Evolutionary conservation across 2,888 invertebrate species (phyloP), one percentile per base, ranked within the genome.

Genomic region (Cordilura impudica): DNA sequence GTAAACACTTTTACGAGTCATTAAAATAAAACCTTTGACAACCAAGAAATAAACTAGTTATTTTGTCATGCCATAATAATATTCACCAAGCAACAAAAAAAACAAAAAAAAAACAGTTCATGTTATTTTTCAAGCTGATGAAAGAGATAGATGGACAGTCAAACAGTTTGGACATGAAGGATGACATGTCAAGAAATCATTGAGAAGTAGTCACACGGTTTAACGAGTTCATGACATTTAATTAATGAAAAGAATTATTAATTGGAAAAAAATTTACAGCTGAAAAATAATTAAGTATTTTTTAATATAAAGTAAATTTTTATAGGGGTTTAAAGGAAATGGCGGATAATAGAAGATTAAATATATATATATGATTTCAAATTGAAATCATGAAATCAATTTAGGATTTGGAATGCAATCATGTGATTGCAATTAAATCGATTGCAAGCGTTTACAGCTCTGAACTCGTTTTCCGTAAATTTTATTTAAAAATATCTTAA

Each of bases 1-100:
- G 67, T 63, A 72, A 79, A 79, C 79, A 79, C 75, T 75, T 79
- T 79, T 75, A 71, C 79, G 79, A 72, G 49, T 79, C 75, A 79
- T 79, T 75, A 79, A 75, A 75, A 72, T 75, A 75, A 79, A 75
- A 74, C 72, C 78, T 70, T 65, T 78, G 58, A 70, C 53, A 60
- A 65, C 53, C n/a, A 7, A 8, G 23, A 16, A 47, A 56, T 23
- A 7, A 14, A 7, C 21, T n/a, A 45, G 43, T 29, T 16, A 12
- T 10, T 54, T 43, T 53, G n/a, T 29, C 8, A 56, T 53, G 19
- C 23, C 53, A 45, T 45, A 49, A 31, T 16, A 18, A 14, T 18
- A 45, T 23, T 16, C 26, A n/a, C n/a, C n/a, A n/a, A n/a, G n/a
- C n/a, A n/a, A n/a, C n/a, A n/a, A n/a, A n/a, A n/a, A n/a, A n/a